Conservation (phyloP, 2,113 vertebrate species). For the Chaetops frenatus region DNA sequence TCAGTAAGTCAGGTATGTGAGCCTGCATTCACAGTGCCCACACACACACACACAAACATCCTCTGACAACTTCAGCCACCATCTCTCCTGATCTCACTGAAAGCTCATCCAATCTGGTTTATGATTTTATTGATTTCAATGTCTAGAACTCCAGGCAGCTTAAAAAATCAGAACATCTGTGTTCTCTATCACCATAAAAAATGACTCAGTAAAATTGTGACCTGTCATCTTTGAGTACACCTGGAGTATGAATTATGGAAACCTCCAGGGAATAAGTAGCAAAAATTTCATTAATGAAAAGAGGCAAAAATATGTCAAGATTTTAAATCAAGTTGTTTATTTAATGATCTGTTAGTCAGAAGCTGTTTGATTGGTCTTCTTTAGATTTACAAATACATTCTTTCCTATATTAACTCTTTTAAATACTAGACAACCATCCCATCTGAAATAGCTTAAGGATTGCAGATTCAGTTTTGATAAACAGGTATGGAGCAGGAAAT, state of each 20-base stretch:
- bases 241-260: neutral
- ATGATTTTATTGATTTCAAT: neutral
- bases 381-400: neutral
- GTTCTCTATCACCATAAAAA: neutral
- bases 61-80: neutral
- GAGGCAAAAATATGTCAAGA: neutral
- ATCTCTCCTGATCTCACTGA: neutral
- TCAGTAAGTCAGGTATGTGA: rapidly evolving
- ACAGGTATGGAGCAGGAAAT: neutral
- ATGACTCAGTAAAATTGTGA: neutral
- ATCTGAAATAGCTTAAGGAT: neutral
- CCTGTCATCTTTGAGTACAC: neutral
- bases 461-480: neutral
- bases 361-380: neutral
- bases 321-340: neutral
- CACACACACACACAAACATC: too few relatives aligned
- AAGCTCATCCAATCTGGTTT: neutral
- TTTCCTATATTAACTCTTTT: neutral
- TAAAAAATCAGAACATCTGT: neutral
- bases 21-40: neutral
- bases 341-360: neutral
- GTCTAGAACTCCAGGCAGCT: neutral
- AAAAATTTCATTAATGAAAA: neutral
- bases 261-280: neutral
- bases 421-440: neutral